These are phyloP conservation scores for Whitmania pigra DNA, from an alignment of 1,140 invertebrate species.

Conservation along the genomic window DNA sequence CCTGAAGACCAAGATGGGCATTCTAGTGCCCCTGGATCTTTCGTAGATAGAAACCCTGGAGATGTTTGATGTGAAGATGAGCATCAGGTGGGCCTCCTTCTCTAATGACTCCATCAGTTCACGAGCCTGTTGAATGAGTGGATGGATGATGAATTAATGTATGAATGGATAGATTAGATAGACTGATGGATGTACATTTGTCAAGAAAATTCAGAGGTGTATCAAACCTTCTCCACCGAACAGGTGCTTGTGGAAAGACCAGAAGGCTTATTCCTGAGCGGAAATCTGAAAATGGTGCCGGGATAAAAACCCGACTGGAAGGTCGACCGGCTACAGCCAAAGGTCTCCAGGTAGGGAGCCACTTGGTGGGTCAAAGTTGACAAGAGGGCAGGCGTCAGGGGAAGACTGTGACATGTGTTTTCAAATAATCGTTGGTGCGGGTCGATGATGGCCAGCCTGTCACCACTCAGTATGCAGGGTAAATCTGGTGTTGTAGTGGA, in stretches of 20 bases:
- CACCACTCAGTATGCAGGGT: slow-evolving; percentile 33
- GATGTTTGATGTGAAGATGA: slow-evolving; percentile 14
- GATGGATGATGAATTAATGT: too few relatives aligned
- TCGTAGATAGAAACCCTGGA: slow-evolving; percentile 5
- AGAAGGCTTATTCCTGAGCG: slow-evolving; percentile 18
- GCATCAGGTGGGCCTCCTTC: slow-evolving; percentile 12
- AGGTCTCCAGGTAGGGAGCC: slow-evolving; percentile 22
- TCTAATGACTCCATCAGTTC: slow-evolving; percentile 12
- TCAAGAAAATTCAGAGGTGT: background rate
- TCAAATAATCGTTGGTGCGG: slow-evolving; percentile 27
- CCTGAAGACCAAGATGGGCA: slow-evolving; percentile 12
- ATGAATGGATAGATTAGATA: too few relatives aligned
- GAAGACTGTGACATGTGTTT: background rate
- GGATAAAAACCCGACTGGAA: slow-evolving; percentile 25
- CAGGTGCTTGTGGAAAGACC: slow-evolving; percentile 12
- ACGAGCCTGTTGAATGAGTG: background rate
- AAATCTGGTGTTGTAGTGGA: slow-evolving; percentile 29
- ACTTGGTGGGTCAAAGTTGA: slow-evolving; percentile 23
- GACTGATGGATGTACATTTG: background rate
- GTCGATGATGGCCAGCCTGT: slow-evolving; percentile 31
- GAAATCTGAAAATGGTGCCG: slow-evolving; percentile 30
- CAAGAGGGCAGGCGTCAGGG: slow-evolving; percentile 13
- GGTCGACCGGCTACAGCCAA: slow-evolving; percentile 26
- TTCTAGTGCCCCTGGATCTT: background rate
- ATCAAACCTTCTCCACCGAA: slow-evolving; percentile 24